Conservation (phyloP, 2,113 vertebrate species). For the Lepidothrix coronata region DNA sequence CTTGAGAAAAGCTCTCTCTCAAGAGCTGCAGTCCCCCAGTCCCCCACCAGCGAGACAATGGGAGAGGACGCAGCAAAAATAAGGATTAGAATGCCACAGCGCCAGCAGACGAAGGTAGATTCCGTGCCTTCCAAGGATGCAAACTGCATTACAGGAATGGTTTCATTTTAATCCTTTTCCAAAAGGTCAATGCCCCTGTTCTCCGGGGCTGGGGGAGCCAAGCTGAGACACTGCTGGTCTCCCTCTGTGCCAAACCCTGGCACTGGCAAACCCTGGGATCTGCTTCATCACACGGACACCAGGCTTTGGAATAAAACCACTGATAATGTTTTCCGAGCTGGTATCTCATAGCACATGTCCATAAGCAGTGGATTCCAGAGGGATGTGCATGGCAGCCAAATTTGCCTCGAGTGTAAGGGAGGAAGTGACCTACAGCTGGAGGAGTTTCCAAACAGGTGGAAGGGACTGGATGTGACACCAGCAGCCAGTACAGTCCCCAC, state of each 20-base stretch:
- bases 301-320: not conserved
- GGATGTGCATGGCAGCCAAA: not conserved
- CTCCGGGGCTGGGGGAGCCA: fast-evolving
- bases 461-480: not conserved
- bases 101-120: not conserved
- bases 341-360: not conserved
- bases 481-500: not conserved
- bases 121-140: not conserved
- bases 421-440: constrained; percentile 25
- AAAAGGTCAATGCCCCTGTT: not conserved
- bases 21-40: not conserved
- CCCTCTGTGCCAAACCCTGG: not conserved
- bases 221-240: fast-evolving
- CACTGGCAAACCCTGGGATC: not conserved
- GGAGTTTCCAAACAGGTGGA: constrained; percentile 46
- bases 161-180: not conserved
- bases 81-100: not conserved
- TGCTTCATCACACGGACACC: not conserved
- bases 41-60: not conserved
- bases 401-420: not conserved
- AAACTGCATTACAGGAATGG: not conserved
- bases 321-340: not conserved
- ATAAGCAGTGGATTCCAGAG: not conserved
- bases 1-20: not conserved
- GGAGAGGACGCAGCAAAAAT: not conserved